Evolutionary conservation across 2,888 invertebrate species (phyloP).

Genomic region (Brachyopa scutellaris): DNA sequence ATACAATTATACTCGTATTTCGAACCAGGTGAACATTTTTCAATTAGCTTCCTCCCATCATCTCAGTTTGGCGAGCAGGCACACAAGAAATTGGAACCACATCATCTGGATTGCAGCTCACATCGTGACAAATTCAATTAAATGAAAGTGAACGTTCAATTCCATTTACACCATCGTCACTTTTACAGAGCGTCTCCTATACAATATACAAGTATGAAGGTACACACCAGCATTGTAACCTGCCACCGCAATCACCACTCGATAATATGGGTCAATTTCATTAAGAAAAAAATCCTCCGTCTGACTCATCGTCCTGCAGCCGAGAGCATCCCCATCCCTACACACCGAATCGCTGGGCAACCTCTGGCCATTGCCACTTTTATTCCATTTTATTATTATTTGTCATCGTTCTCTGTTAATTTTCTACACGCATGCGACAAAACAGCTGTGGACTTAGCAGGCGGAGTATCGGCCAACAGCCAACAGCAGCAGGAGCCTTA

Average conservation of each 20-base stretch:
- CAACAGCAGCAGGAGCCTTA: constrained; percentile 12
- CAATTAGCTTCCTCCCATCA: no score
- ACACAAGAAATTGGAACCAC: no score
- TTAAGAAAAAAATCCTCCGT: constrained; percentile 4
- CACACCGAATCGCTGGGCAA: no score
- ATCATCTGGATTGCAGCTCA: no score
- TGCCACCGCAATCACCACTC: background rate
- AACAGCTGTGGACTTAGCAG: constrained; percentile 60
- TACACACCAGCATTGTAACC: background rate
- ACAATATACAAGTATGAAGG: background rate
- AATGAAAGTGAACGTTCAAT: constrained; percentile 5
- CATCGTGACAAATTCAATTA: background rate
- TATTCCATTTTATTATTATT: constrained; percentile 52
- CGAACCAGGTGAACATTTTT: no score
- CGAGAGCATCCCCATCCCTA: background rate
- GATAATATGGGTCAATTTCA: constrained; percentile 52
- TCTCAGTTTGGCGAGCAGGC: no score
- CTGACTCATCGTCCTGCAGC: constrained; percentile 50
- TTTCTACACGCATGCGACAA: constrained; percentile 68
- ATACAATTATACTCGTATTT: no score
- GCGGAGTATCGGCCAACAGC: constrained; percentile 21
- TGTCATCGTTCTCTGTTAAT: constrained; percentile 56
- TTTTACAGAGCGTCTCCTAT: background rate
- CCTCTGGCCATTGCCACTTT: constrained; percentile 8
- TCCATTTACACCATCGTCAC: constrained; percentile 9